Conservation (phyloP, 1,140 invertebrate genomes). For the Pseudobourletiella spinata region DNA sequence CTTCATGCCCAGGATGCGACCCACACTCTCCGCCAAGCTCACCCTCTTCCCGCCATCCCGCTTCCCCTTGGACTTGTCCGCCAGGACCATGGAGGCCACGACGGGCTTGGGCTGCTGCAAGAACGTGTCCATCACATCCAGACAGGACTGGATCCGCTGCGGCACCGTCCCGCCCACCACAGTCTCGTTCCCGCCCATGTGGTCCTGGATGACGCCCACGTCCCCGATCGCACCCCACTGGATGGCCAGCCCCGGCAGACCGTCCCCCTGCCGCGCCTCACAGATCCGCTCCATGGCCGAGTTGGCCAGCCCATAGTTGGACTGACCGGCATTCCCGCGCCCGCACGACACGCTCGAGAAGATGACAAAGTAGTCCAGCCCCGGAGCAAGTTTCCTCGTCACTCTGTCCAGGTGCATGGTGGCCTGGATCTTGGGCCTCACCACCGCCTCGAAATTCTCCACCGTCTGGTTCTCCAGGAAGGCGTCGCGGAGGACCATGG, state of each 20-base stretch:
- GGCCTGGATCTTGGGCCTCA: constrained; percentile 50
- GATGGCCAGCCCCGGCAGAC: constrained; percentile 71
- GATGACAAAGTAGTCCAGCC: constrained; percentile 80
- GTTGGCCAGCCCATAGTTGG: constrained; percentile 93
- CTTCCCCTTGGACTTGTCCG: constrained; percentile 38
- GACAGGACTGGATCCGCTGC: constrained; percentile 81
- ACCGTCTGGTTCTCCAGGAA: constrained; percentile 79
- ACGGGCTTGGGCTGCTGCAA: constrained; percentile 78
- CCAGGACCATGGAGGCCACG: constrained; percentile 68
- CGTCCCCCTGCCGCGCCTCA: constrained; percentile 69
- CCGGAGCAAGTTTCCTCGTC: constrained; percentile 62
- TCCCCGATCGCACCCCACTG: constrained; percentile 97
- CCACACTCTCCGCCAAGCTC: constrained; percentile 65
- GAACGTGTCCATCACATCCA: constrained; percentile 76
- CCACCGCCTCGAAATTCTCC: constrained; percentile 64
- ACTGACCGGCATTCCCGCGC: constrained; percentile 87
- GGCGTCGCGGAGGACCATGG: constrained; percentile 74
- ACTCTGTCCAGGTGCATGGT: constrained; percentile 66
- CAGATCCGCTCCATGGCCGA: constrained; percentile 92
- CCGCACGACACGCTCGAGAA: constrained; percentile 96
- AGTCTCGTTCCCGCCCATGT: constrained; percentile 67
- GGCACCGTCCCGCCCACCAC: constrained; percentile 87
- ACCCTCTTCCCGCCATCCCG: constrained; percentile 49
- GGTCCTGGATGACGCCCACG: constrained; percentile 82
- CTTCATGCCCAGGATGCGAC: constrained; percentile 81